These are phyloP conservation scores for Mayetiola destructor DNA, from an alignment of 2,888 invertebrate genomes.

Conservation along the genomic window DNA sequence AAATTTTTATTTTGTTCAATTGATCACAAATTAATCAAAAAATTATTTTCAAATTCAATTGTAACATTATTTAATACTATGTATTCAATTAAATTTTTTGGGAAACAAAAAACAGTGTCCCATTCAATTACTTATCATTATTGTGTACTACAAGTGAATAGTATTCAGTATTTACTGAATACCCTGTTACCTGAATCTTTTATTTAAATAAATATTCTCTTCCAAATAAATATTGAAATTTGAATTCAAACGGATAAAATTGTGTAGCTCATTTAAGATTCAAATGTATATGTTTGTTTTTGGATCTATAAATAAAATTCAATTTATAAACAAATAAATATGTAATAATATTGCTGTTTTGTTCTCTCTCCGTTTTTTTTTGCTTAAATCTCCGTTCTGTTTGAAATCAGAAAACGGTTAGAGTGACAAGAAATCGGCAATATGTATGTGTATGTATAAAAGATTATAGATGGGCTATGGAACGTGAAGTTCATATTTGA, in stretches of 20 bases:
- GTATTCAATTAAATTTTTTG: background rate
- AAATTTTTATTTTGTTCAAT: background rate
- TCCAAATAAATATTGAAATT: background rate
- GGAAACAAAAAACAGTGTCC: background rate
- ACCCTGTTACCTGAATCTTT: background rate
- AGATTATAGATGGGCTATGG: background rate
- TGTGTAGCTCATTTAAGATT: background rate
- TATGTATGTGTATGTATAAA: background rate
- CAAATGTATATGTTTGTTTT: background rate
- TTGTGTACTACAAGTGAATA: background rate
- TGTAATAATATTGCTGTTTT: background rate
- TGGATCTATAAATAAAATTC: background rate
- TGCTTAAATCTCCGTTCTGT: background rate
- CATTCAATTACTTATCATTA: background rate
- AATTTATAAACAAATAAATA: background rate
- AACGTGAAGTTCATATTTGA: background rate
- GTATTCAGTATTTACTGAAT: background rate
- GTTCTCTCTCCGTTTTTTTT: background rate
- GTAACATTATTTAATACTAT: background rate
- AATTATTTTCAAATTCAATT: background rate
- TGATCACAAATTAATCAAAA: background rate
- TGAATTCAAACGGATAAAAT: background rate
- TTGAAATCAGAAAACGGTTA: background rate
- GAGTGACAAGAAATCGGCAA: background rate
- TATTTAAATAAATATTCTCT: background rate